A percentile compares a stretch with the other conserved stretches of the same genome.
These are phyloP conservation scores for Polylopha cassiicola DNA, from an alignment of 2,888 invertebrate genomes.

Conservation along the genomic window DNA sequence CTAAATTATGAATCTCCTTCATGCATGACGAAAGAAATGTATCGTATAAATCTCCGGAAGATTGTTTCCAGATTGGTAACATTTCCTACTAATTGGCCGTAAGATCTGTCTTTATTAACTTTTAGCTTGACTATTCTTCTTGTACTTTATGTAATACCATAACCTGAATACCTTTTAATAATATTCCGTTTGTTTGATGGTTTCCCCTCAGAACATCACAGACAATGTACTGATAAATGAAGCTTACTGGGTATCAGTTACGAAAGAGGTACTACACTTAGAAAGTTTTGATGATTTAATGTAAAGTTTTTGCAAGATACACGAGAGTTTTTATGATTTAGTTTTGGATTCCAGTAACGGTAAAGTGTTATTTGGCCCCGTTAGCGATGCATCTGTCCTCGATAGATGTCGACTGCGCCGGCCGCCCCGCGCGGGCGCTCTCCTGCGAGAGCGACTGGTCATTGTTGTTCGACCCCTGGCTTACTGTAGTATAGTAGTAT, in stretches of 20 bases:
- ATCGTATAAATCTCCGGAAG: slow-evolving; percentile 42
- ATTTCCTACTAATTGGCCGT: slow-evolving; percentile 64
- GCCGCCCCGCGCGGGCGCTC: slow-evolving; percentile 36
- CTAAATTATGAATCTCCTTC: slow-evolving; percentile 49
- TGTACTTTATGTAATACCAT: slow-evolving; percentile 31
- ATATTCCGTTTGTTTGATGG: slow-evolving; percentile 72
- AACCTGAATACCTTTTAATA: slow-evolving; percentile 62
- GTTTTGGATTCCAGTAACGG: slow-evolving; percentile 77
- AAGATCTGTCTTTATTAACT: slow-evolving; percentile 53
- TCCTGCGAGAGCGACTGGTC: slow-evolving; percentile 40
- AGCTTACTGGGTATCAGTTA: slow-evolving; percentile 94
- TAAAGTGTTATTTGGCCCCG: slow-evolving; percentile 77
- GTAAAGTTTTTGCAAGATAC: slow-evolving; percentile 77
- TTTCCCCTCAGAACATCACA: slow-evolving; percentile 95
- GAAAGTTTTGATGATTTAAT: slow-evolving; percentile 77
- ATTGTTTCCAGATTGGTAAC: slow-evolving; percentile 67
- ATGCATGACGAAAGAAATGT: slow-evolving; percentile 52
- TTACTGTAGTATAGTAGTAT: slow-evolving; percentile 73
- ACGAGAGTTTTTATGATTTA: slow-evolving; percentile 75
- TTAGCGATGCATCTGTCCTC: slow-evolving; percentile 78
- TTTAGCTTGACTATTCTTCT: slow-evolving; percentile 27
- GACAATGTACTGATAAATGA: slow-evolving; percentile 96
- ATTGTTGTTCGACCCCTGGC: slow-evolving; percentile 75
- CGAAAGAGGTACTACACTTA: slow-evolving; percentile 91
- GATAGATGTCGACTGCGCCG: slow-evolving; percentile 60